Evolutionary conservation across 2,888 invertebrate species (phyloP).

Genomic region (Tenthredo livida): DNA sequence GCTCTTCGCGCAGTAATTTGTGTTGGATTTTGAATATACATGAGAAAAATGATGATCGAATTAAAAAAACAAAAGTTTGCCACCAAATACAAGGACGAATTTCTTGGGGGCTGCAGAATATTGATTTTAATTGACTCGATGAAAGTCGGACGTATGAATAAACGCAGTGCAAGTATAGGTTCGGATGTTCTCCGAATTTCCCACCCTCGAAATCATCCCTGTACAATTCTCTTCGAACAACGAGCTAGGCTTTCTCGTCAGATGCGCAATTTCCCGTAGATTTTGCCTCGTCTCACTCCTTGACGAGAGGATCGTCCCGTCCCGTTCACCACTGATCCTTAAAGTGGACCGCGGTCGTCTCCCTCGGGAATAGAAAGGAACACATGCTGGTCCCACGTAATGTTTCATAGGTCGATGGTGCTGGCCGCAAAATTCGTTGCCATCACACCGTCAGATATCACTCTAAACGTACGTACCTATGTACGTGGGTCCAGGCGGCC

Average conservation of each 20-base stretch:
- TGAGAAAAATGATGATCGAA: background rate
- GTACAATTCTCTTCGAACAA: background rate
- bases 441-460: background rate
- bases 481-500: background rate
- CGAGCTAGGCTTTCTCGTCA: background rate
- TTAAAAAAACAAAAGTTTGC: background rate
- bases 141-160: background rate
- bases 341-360: constrained; percentile 5
- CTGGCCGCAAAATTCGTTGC: constrained; percentile 18
- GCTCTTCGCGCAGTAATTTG: background rate
- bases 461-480: background rate
- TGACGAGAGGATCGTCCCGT: constrained; percentile 5
- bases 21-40: background rate
- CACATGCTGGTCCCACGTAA: background rate
- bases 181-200: background rate
- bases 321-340: background rate
- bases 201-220: background rate
- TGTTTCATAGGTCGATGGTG: background rate
- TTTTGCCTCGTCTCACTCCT: background rate
- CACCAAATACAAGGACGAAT: no score
- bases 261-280: constrained; percentile 1
- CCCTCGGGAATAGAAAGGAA: background rate
- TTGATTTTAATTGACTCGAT: background rate
- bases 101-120: background rate
- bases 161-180: background rate